A percentile compares a stretch with the other conserved stretches of the same genome.
These are phyloP conservation scores for Caloenas nicobarica DNA, from an alignment of 2,113 vertebrate species.

Conservation along the genomic window DNA sequence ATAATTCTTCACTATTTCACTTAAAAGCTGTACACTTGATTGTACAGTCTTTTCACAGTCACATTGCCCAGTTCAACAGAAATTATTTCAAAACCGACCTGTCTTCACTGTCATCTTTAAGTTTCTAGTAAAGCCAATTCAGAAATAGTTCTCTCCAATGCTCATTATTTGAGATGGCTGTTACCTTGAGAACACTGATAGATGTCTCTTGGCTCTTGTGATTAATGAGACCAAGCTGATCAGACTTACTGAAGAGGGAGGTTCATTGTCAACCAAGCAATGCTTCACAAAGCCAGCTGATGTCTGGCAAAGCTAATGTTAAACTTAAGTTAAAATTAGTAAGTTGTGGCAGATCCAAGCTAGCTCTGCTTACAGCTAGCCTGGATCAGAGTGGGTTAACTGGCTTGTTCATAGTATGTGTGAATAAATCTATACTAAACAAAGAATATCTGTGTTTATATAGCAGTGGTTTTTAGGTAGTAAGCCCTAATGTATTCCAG, in stretches of 20 bases:
- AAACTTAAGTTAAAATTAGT: background rate
- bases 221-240: background rate
- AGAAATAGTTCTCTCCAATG: background rate
- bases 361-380: background rate
- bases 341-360: background rate
- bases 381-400: background rate
- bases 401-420: background rate
- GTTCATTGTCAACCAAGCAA: background rate
- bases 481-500: background rate
- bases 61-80: background rate
- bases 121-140: background rate
- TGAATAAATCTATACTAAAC: background rate
- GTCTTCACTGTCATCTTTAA: background rate
- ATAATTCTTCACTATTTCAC: background rate
- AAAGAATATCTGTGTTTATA: background rate
- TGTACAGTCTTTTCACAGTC: background rate
- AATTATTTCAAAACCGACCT: background rate
- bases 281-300: background rate
- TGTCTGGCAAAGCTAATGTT: background rate
- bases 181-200: background rate
- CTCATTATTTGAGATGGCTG: background rate
- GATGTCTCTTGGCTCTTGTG: background rate
- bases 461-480: background rate
- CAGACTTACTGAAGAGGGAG: background rate
- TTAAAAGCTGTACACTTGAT: background rate